A percentile compares a stretch with the other conserved stretches of the same genome.
Conservation (phyloP, 2,888 invertebrate genomes). For the Exocentrus adspersus region DNA sequence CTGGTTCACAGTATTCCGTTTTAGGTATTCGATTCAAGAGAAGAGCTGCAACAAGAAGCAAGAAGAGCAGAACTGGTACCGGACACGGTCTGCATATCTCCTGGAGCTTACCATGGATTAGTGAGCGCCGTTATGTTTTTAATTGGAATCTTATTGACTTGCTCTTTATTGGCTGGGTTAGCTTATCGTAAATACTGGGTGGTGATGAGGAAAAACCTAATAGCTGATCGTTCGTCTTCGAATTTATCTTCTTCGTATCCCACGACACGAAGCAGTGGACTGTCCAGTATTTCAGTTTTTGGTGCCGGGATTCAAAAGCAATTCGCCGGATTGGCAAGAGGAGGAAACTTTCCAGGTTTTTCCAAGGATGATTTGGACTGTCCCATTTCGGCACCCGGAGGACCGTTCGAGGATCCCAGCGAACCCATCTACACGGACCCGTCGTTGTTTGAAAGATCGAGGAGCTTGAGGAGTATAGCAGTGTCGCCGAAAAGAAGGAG, state of each 20-base stretch:
- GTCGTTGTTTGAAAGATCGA: conserved; percentile 86
- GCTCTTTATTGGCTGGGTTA: conserved; percentile 77
- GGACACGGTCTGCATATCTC: conserved; percentile 81
- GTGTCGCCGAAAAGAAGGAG: conserved; percentile 62
- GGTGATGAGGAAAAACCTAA: conserved; percentile 77
- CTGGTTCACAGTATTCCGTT: background rate
- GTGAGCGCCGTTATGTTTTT: conserved; percentile 81
- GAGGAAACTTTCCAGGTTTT: conserved; percentile 56
- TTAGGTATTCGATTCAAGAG: conserved; percentile 85
- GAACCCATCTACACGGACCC: conserved; percentile 95
- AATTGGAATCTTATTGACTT: conserved; percentile 77
- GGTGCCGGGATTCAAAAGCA: conserved; percentile 76
- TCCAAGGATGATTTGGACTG: conserved; percentile 56
- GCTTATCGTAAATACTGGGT: conserved; percentile 84
- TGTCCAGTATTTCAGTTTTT: conserved; percentile 72
- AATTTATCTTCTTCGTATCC: conserved; percentile 61
- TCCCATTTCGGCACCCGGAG: conserved; percentile 56
- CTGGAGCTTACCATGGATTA: conserved; percentile 86
- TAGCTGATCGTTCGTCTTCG: conserved; percentile 62
- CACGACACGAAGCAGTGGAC: conserved; percentile 61
- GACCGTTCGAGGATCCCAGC: conserved; percentile 84
- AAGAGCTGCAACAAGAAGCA: conserved; percentile 76
- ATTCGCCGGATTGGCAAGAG: conserved; percentile 53
- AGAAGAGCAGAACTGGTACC: conserved; percentile 72
- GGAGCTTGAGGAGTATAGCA: conserved; percentile 75